Conservation (phyloP, 1,140 invertebrate genomes). For the Hermetia illucens region DNA sequence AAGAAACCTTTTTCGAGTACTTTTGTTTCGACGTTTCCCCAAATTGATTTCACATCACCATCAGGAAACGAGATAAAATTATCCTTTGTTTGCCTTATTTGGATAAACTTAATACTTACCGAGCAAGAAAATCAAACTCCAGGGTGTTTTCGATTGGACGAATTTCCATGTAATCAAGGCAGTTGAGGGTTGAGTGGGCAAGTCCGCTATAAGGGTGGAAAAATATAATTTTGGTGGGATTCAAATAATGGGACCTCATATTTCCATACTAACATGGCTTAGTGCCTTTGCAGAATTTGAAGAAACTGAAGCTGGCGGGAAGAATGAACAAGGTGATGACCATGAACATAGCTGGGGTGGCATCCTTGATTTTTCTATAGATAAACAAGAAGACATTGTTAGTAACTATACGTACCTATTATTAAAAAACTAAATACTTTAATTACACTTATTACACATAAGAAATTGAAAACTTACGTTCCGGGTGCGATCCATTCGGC, state of each 20-base stretch:
- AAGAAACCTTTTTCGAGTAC: no score
- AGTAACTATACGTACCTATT: no score
- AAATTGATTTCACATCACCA: no score
- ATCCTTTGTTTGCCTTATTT: background rate
- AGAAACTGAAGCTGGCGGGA: slow-evolving; percentile 59
- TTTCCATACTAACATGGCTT: slow-evolving; percentile 15
- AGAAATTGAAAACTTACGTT: background rate
- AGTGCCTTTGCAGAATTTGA: slow-evolving; percentile 44
- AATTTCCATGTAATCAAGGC: slow-evolving; percentile 64
- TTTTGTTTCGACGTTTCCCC: no score
- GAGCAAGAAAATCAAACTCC: slow-evolving; percentile 60
- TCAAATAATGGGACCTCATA: slow-evolving; percentile 2
- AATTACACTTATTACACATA: background rate
- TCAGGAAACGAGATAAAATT: slow-evolving; percentile 2
- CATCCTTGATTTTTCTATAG: slow-evolving; percentile 58
- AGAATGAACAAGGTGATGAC: slow-evolving; percentile 68
- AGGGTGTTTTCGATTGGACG: slow-evolving; percentile 61
- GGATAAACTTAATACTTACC: slow-evolving; percentile 25
- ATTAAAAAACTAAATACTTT: background rate
- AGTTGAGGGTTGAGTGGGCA: slow-evolving; percentile 43
- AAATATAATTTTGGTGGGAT: background rate
- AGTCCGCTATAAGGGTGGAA: slow-evolving; percentile 33
- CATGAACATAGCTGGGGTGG: slow-evolving; percentile 66
- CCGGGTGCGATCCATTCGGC: slow-evolving; percentile 16
- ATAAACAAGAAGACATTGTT: slow-evolving; percentile 6